Base-by-base conservation (phyloP, 1,140 invertebrate species). In the Polyergus mexicanus region DNA sequence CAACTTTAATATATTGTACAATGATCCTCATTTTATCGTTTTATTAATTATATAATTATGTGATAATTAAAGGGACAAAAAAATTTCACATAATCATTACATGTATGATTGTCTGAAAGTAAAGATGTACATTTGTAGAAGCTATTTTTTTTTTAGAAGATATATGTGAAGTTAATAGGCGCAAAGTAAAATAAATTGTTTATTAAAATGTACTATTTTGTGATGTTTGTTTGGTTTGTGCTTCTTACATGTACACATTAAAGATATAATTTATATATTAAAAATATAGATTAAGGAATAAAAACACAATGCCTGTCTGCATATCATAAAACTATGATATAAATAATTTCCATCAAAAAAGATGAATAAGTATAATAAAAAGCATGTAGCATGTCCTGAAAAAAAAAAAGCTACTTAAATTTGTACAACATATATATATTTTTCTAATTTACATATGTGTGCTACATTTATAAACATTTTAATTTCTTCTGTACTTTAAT, bases 321-420 rank as follows among this genome's bases (percentile, higher is more conserved):
- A 1, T 51, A 16, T 4, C 47, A 19, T 1, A 51, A 19, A 51
- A 51, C 4, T 51, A 19, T 51, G 13, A 51, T 51, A 19, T 51
- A 51, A 51, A 19, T 51, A 19, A 51, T 51, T 19, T 51, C 4
- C 4, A 6, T 51, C 16, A 19, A 19, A 1, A 51, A 19, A 51
- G 51, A 51, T 54, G 47, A 7, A n/a, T 74, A 44, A 6, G 77
- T 44, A 35, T 84, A 28, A 19, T 25, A 44, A 78, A 77, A 75
- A 54, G 54, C 63, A 44, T 63, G 69, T 68, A 77, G 87, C 60
- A 89, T 89, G 65, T 28, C 10, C 7, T 66, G 5, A 65, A 41
- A 7, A 62, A 77, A 62, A 63, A 54, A 11, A 6, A 35, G n/a
- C n/a, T 58, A 51, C 44, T 16, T 44, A 22, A 47, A 80, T 1